Base-by-base conservation (phyloP, 2,888 invertebrate species). In the Polylopha cassiicola region DNA sequence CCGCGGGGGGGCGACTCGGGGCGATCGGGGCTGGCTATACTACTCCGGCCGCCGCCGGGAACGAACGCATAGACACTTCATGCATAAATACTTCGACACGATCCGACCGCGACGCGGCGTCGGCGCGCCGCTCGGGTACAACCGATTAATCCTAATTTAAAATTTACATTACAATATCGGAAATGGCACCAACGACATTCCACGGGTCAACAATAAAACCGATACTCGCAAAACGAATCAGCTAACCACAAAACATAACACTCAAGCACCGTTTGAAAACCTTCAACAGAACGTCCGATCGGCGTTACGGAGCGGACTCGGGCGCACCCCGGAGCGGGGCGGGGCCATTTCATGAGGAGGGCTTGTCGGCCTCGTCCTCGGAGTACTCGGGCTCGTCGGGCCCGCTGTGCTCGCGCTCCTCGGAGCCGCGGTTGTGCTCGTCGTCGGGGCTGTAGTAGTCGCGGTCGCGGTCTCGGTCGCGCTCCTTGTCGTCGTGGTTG, bases 131-230 rank as follows among this genome's bases (percentile, higher is more conserved):
- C 42, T 43, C 42, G 46, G 47, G 50, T 50, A 51, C 43, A 61
- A 65, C 51, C 62, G 57, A 59, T 58, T 53, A 58, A 64, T 38
- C 52, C 58, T 69, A 71, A 62, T 55, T 51, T 62, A 73, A 69
- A 76, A 72, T 73, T 62, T 76, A 79, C 70, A 75, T 60, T 65
- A 64, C 69, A 66, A 61, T 64, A 73, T 68, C 69, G 71, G 80
- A 75, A 80, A 84, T 84, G 84, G 84, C 84, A 84, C 84, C 77
- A 71, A 70, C 67, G 78, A 82, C 78, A 76, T 80, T 81, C 76
- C 82, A 84, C 82, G 84, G 84, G 82, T 79, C 74, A 81, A 82
- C 80, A 79, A 77, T 73, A 58, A 74, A 74, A 77, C 68, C 72
- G 73, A 70, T 67, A 47, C 39, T 39, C 42, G 45, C 48, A 42